Conservation (phyloP, 2,888 invertebrate genomes). For the Cerceris rybyensis region DNA sequence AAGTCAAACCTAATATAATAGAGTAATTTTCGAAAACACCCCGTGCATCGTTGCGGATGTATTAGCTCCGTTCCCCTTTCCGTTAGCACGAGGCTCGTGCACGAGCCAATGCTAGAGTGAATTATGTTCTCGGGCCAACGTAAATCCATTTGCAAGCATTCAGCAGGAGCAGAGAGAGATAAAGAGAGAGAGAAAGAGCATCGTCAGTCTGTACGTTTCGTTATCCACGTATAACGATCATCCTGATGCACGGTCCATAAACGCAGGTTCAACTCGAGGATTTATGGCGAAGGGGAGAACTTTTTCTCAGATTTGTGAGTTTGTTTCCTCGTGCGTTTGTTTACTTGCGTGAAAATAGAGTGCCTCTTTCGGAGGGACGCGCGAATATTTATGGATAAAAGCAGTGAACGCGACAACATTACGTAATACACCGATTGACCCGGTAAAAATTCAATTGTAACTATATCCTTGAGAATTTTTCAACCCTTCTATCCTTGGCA, state of each 20-base stretch:
- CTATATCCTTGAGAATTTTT: too few species aligned
- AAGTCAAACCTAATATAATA: neutral
- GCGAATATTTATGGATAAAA: neutral
- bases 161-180: constrained; percentile 28
- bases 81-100: constrained; percentile 21
- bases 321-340: neutral
- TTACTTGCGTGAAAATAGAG: neutral
- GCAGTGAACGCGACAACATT: neutral
- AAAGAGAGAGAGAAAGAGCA: constrained; percentile 45
- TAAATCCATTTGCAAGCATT: constrained; percentile 71
- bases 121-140: constrained; percentile 65
- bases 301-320: neutral
- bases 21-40: neutral
- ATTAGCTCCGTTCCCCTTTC: constrained; percentile 44
- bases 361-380: neutral
- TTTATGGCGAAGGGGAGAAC: neutral
- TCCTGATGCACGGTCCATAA: neutral
- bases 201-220: constrained; percentile 4
- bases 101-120: constrained; percentile 52
- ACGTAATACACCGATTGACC: too few species aligned
- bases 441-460: too few species aligned
- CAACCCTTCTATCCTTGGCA: too few species aligned
- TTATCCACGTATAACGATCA: constrained; percentile 28
- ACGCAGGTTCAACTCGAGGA: neutral
- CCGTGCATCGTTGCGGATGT: constrained; percentile 13